Conservation (phyloP, 2,888 invertebrate genomes). For the Watsonalla cultraria region DNA sequence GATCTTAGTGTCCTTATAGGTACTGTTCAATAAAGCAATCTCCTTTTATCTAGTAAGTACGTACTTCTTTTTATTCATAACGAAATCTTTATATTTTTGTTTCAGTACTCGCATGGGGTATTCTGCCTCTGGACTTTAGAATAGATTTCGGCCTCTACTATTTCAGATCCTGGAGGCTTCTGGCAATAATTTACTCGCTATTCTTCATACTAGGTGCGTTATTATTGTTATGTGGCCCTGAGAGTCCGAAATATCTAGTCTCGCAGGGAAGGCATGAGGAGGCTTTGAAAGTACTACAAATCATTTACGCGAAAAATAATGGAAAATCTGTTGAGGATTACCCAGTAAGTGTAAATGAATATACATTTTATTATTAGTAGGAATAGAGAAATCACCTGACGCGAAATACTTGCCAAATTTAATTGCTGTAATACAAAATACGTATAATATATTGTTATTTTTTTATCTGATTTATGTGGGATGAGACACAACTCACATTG, state of each 20-base stretch:
- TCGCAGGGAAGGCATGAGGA: conserved; percentile 80
- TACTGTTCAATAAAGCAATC: too few species aligned
- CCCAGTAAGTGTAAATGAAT: conserved; percentile 67
- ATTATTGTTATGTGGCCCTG: conserved; percentile 79
- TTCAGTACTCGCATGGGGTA: conserved; percentile 81
- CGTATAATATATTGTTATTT: too few species aligned
- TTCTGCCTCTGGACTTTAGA: conserved; percentile 79
- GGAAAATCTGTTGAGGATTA: conserved; percentile 56
- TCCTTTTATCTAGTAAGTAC: not conserved
- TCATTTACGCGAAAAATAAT: conserved; percentile 76
- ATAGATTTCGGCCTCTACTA: conserved; percentile 67
- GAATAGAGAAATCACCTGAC: too few species aligned
- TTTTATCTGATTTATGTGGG: too few species aligned
- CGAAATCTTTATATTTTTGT: conserved; percentile 6
- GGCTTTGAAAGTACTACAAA: conserved; percentile 80
- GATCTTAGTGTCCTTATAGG: too few species aligned
- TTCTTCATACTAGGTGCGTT: conserved; percentile 79
- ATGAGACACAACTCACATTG: not conserved
- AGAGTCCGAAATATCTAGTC: conserved; percentile 88
- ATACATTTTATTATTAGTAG: too few species aligned
- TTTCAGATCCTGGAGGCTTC: conserved; percentile 86
- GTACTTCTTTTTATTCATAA: not conserved
- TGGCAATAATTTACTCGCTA: conserved; percentile 80
- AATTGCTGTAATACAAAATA: too few species aligned
- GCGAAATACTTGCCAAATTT: too few species aligned